These are phyloP conservation scores for Drosophila birchii DNA, from an alignment of 2,888 invertebrate species.

Conservation along the genomic window DNA sequence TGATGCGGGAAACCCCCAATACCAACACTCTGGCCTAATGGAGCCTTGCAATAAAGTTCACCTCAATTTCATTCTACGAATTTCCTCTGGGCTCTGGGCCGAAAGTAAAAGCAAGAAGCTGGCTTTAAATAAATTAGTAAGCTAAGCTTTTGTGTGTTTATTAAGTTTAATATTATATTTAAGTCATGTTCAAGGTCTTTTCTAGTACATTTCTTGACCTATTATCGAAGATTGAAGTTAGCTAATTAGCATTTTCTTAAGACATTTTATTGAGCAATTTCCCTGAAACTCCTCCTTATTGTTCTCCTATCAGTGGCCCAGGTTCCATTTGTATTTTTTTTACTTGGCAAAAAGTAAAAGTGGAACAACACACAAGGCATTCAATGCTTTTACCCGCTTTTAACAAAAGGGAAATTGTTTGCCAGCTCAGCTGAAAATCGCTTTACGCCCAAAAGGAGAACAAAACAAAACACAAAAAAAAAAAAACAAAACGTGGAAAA, in stretches of 20 bases:
- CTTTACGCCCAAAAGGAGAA: constrained; percentile 28
- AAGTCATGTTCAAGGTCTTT: not conserved
- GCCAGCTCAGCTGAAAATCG: constrained; percentile 56
- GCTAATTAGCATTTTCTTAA: constrained; percentile 5
- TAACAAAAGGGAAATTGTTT: constrained; percentile 48
- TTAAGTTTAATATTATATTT: not conserved
- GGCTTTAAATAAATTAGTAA: not conserved
- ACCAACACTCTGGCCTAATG: not conserved
- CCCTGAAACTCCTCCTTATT: constrained; percentile 1
- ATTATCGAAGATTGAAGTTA: not conserved
- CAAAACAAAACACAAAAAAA: constrained; percentile 6
- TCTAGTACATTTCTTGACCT: not conserved
- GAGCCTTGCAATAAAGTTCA: not conserved
- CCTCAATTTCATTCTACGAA: not conserved
- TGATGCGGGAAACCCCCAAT: constrained; percentile 6
- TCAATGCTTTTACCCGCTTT: constrained; percentile 16
- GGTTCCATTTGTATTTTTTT: constrained; percentile 1
- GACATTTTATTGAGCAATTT: constrained; percentile 5
- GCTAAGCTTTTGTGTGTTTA: not conserved
- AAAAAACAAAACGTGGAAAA: not conserved
- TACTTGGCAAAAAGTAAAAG: constrained; percentile 20
- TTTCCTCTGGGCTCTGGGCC: not conserved
- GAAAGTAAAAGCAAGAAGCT: not conserved
- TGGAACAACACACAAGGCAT: constrained; percentile 2
- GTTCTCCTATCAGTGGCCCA: constrained; percentile 16